phyloP scores from a whole-genome alignment of 2,113 vertebrate genomes.

The Cyprinodon variegatus region DNA sequence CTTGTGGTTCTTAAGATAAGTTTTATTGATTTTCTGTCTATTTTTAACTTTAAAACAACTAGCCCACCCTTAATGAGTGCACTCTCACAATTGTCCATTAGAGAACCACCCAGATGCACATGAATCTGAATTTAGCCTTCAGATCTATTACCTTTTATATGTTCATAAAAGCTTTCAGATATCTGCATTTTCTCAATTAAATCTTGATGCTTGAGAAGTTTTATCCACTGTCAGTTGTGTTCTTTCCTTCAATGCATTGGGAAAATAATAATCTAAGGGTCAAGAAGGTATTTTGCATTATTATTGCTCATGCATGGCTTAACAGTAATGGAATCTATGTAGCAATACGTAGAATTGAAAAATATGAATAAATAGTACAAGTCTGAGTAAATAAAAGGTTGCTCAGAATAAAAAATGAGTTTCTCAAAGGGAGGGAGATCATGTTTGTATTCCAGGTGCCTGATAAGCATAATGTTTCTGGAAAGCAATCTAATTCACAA shows the following conservation, averaged over 20 bases:
- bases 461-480: slow-evolving; percentile 37
- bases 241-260: background rate
- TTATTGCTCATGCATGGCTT: too few species aligned
- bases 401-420: slow-evolving; percentile 17
- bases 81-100: background rate
- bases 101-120: background rate
- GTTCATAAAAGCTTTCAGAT: background rate
- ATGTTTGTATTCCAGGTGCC: slow-evolving; percentile 18
- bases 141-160: background rate
- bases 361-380: slow-evolving; percentile 20
- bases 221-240: background rate
- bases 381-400: background rate
- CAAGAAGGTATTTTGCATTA: background rate
- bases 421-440: background rate
- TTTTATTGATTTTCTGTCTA: background rate
- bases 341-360: slow-evolving; percentile 5
- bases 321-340: background rate
- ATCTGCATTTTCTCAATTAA: background rate
- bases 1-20: background rate
- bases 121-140: background rate
- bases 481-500: slow-evolving; percentile 36
- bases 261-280: background rate
- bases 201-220: background rate
- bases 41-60: background rate
- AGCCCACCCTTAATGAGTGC: background rate